Base-by-base conservation (phyloP, 92 coral and sea anemone genomes). In the Blastomussa wellsi region DNA sequence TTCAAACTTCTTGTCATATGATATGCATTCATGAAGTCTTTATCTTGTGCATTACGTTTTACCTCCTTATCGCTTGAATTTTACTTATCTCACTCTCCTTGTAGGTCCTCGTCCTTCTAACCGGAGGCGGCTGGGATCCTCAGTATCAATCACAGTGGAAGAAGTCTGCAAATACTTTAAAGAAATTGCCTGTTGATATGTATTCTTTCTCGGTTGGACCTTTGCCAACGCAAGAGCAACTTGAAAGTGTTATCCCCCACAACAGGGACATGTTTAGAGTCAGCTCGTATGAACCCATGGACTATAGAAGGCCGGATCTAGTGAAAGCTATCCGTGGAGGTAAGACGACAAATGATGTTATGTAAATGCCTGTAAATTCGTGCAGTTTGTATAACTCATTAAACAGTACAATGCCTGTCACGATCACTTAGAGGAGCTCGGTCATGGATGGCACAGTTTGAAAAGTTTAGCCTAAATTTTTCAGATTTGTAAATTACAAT, bases 321-420 rank as follows among this genome's bases (percentile, higher is more conserved):
- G 93, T 89, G 5, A 83, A 89, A n/a, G 94, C 93, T n/a, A 76
- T 93, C 57, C 53, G 72, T 24, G 93, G 90, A 91, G 97, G 97
- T 91, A 35, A 41, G 85, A 24, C 24, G 13, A 19, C 20, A 16
- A 7, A 29, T 11, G 2, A 48, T 68, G 12, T 65, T 65, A 26
- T 8, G 14, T 14, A n/a, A 51, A 14, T 51, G 22, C 22, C 19
- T 51, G 57, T 51, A 51, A 20, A 16, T 57, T 22, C n/a, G n/a
- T n/a, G n/a, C n/a, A n/a, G 22, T n/a, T n/a, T 22, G 28, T 20
- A 22, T 20, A 17, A 0, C 2, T 20, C 22, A 52, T 52, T 0
- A 22, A n/a, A n/a, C 3, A 22, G 22, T 14, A 17, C 59, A 52
- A 49, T 1, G 11, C 64, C 64, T 20, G 22, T 57, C 64, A 0